Percentiles rank a stretch among this genome's conserved stretches.
Conservation (phyloP, 92 coral and sea anemone species). For the Bergia puertoricense region DNA sequence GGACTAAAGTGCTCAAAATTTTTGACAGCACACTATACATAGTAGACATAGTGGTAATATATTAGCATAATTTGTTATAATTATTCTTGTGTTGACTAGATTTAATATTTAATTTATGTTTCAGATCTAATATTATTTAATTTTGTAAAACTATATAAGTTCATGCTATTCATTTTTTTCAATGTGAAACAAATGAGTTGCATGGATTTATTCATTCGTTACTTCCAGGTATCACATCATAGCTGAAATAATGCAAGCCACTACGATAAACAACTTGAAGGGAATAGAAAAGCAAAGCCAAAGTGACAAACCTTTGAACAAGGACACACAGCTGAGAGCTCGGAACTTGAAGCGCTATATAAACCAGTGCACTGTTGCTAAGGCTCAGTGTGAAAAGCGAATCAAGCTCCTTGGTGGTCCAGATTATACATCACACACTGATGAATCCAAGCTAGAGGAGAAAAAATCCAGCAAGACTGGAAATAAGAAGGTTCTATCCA, state of each 20-base stretch:
- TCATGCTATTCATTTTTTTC: too few species aligned
- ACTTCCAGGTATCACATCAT: constrained; percentile 83
- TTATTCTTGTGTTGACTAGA: too few species aligned
- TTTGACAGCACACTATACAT: too few species aligned
- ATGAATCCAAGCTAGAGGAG: constrained; percentile 66
- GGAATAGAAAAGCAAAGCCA: constrained; percentile 83
- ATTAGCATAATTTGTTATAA: too few species aligned
- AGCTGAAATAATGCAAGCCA: constrained; percentile 99
- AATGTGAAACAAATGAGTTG: too few species aligned
- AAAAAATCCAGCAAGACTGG: constrained; percentile 52
- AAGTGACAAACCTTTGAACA: constrained; percentile 74
- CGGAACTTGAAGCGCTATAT: constrained; percentile 93
- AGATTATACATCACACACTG: constrained; percentile 75
- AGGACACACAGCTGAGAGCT: constrained; percentile 89
- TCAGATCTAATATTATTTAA: too few species aligned
- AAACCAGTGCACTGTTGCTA: constrained; percentile 98
- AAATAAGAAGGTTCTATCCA: constrained; percentile 46
- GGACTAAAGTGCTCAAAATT: too few species aligned
- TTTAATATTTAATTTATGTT: too few species aligned
- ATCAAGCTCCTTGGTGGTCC: constrained; percentile 98
- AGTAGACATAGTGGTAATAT: too few species aligned
- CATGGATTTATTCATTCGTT: too few species aligned
- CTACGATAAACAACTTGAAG: constrained; percentile 91
- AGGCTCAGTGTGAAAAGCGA: constrained; percentile 93
- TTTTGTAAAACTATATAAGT: too few species aligned